Percentiles rank a stretch among this genome's conserved stretches.
Conservation (phyloP, 2,888 invertebrate genomes). For the Leptothorax acervorum region DNA sequence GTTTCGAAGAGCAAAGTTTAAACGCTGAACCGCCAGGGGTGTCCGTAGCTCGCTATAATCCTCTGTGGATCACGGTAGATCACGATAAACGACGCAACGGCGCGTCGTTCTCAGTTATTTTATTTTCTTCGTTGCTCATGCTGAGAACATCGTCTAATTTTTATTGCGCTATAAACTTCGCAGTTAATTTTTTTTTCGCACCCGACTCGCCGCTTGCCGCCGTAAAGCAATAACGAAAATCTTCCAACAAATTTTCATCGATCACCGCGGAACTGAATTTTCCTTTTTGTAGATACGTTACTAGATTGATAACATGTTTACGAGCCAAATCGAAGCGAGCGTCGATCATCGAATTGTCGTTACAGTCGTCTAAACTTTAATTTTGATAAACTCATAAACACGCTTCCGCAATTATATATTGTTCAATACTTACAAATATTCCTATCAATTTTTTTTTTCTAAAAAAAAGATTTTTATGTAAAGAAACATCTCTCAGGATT, state of each 20-base stretch:
- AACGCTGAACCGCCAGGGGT: constrained; percentile 14
- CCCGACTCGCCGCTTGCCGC: not conserved
- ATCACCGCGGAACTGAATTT: constrained; percentile 11
- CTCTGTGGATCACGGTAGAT: constrained; percentile 36
- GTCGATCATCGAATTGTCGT: not conserved
- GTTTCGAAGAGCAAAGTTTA: constrained; percentile 30
- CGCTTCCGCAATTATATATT: not conserved
- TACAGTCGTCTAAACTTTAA: not conserved
- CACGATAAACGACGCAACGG: constrained; percentile 31
- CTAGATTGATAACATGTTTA: constrained; percentile 26
- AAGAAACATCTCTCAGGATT: not conserved
- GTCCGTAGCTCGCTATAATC: constrained; percentile 28
- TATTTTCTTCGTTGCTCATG: constrained; percentile 29
- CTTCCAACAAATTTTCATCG: constrained; percentile 39
- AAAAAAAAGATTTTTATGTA: constrained; percentile 10
- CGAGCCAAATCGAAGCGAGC: not conserved
- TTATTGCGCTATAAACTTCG: constrained; percentile 23
- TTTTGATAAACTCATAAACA: not conserved
- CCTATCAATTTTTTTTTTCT: not conserved
- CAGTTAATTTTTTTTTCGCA: not conserved
- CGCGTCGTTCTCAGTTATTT: constrained; percentile 12
- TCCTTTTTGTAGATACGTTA: not conserved
- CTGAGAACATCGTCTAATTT: constrained; percentile 40
- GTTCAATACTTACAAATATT: not conserved
- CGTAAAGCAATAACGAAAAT: constrained; percentile 32